phyloP scores from a whole-genome alignment of 2,888 invertebrate genomes.

The Pachydiplax longipennis region DNA sequence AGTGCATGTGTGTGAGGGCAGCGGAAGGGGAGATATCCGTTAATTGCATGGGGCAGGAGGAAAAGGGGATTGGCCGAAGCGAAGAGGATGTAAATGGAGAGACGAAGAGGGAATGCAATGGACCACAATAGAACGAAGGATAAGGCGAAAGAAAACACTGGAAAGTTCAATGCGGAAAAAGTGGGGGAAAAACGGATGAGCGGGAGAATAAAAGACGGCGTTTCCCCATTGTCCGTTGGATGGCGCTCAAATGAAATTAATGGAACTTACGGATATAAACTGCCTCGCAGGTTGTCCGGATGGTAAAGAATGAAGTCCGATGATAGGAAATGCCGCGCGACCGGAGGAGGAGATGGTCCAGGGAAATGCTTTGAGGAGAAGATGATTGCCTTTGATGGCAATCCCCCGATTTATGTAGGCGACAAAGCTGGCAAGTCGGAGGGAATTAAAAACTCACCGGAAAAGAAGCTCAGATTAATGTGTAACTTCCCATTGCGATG shows the following conservation, averaged over 20 bases:
- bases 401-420: background rate
- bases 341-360: background rate
- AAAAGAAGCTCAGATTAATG: background rate
- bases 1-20: background rate
- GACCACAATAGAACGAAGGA: background rate
- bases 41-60: conserved; percentile 14
- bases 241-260: conserved; percentile 2
- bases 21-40: background rate
- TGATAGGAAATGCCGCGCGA: background rate
- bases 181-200: background rate
- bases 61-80: background rate
- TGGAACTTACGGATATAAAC: conserved; percentile 11
- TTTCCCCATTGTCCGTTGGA: background rate
- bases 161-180: conserved; percentile 19
- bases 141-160: conserved; percentile 14
- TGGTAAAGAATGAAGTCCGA: background rate
- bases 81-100: background rate
- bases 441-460: background rate
- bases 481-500: background rate
- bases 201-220: conserved; percentile 26
- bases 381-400: background rate
- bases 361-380: background rate
- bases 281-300: background rate
- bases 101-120: background rate
- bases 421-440: background rate